Evolutionary conservation across 2,797 vertebrate genomes (phyloP), one percentile per base, ranked within the genome.

Genomic region (Gambelia wislizenii): DNA sequence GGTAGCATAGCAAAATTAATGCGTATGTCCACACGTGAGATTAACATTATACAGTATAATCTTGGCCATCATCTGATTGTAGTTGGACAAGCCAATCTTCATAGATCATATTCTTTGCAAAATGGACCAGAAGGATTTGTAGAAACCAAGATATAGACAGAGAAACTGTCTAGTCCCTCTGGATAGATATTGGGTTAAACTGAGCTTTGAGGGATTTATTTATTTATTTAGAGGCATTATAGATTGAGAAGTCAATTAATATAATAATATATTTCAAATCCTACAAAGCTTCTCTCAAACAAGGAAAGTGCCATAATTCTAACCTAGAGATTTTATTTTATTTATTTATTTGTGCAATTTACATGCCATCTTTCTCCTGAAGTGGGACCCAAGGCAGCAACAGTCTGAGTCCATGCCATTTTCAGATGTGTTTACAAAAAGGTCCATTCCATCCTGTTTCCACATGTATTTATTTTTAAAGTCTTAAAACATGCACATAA

Each of bases 11-110:
- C 30, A 67, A 33, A 67, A 33, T 13, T 67, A 67, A 67, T 13
- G 30, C 2, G 6, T 22, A 12, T 4, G 22, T 33, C 30, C 30
- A 67, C 64, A 67, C 3, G 33, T 67, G 10, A 94, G n/a, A 94
- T 95, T 94, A n/a, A n/a, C n/a, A n/a, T n/a, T n/a, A n/a, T 33
- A 9, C 64, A 67, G 30, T 67, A 2, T 30, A 67, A 27, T 67
- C 64, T 67, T 93, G 90, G 89, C 77, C 93, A 16, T 93, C 92
- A 94, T 90, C 91, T 94, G 92, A 95, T 94, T 93, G 93, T 30
- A 82, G 33, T 12, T 91, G 59, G 83, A 56, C 42, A 91, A 88
- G 20, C 30, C 59, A 49, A 78, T 33, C 47, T 79, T 42, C 3
- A 79, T 83, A 10, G 36, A 61, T 22, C 16, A 33, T 13, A 78